Base-by-base conservation (phyloP, 1,140 invertebrate species). In the Myzus persicae region DNA sequence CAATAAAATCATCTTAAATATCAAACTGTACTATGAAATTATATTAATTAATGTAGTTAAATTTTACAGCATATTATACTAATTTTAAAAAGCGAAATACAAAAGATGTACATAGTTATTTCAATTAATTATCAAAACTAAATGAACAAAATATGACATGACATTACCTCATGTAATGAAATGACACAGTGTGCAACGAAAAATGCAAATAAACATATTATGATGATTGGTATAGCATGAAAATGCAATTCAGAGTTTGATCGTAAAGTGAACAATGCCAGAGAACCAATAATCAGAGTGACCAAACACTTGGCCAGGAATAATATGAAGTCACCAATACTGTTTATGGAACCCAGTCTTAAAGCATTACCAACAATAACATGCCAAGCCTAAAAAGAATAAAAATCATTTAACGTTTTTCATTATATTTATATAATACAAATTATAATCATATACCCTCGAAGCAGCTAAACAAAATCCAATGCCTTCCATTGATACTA, bases 141-240 rank as follows among this genome's bases (percentile, higher is more conserved):
- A 81, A 81, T 81, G 38, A 51, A 22, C 18, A 22, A 24, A 51
- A 22, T 51, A 1, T 89, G 4, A 51, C 1, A 51, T 36, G 40
- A 42, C 22, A 9, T 95, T 95, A 99, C 98, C 97, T 99, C 98
- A 95, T 99, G 99, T 38, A 99, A 96, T 4, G 98, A 98, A 44
- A 99, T 96, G 84, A 99, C 97, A 95, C 98, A 98, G 94, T 99
- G 98, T 54, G 98, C 97, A 93, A 99, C 98, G 94, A 99, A 98
- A 95, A 98, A 99, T 4, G 98, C 96, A 95, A 98, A 99, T 36
- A 99, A 95, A 94, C 97, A 98, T n/a, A 97, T 97, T 59, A 99
- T 95, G 26, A 99, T 96, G 2, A 98, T 97, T 4, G 99, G 98
- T 36, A 97, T 97, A 94, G 98, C 97, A 94, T 97, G 98, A 95